Base-by-base conservation (phyloP, 2,113 vertebrate genomes). In the Genyomyrus donnyi region DNA sequence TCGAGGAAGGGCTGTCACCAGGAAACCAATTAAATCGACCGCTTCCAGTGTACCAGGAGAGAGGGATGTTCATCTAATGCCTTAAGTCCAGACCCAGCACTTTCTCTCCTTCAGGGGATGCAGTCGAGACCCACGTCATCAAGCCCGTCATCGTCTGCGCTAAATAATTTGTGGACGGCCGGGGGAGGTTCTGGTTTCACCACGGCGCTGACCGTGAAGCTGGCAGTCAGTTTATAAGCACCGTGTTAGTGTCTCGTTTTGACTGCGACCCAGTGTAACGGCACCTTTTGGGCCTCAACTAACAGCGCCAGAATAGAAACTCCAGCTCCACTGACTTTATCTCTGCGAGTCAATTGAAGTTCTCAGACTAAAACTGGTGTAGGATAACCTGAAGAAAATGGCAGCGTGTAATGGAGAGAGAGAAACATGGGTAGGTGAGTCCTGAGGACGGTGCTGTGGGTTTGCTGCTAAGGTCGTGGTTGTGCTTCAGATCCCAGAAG, bases 111-210 rank as follows among this genome's bases (percentile, higher is more conserved):
- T 77, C 70, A 17, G 70, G 31, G 70, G 70, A 77, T 6, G 11
- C 27, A 77, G 13, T 1, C 31, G 11, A 77, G 70, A 39, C 11
- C 70, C 10, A 13, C 70, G 10, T 35, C 70, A 11, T 77, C 48
- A 9, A 10, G 24, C 88, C 90, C 21, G 50, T 90, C 83, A 89
- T 70, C 17, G 17, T 53, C 45, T 74, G 87, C 46, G 50, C 53
- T 86, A 92, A 93, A 93, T 94, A 74, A 89, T 91, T 91, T 56
- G 66, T 85, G 90, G 19, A 11, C 3, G 45, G 17, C 39, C 2
- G 52, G 58, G 90, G 74, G 70, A 39, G 31, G 70, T 77, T 93
- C 27, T 89, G 45, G 48, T 89, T 88, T 91, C 88, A 90, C 46
- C 58, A 48, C 87, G 89, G 9, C 88, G 21, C 85, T 48, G 56